A percentile compares a stretch with the other conserved stretches of the same genome.
Conservation (phyloP, 2,888 invertebrate species). For the Cantharis rustica region DNA sequence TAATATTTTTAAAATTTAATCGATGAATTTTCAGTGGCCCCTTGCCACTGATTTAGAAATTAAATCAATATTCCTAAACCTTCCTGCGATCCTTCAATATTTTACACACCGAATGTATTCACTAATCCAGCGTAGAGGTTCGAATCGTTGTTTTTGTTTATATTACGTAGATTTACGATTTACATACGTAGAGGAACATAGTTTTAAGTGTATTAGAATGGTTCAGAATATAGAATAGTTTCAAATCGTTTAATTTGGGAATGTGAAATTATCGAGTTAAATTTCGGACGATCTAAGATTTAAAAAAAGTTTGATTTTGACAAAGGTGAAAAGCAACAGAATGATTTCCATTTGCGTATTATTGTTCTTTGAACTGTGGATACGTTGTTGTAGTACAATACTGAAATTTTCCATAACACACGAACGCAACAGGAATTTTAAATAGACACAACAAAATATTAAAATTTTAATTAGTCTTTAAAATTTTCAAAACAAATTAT, state of each 20-base stretch:
- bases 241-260: neutral
- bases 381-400: neutral
- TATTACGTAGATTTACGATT: no score
- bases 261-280: neutral
- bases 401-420: neutral
- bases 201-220: no score
- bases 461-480: neutral
- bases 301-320: neutral
- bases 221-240: no score
- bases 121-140: no score
- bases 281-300: neutral
- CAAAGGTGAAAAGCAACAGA: neutral
- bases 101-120: no score
- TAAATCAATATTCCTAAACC: no score
- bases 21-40: no score
- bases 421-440: neutral
- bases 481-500: neutral
- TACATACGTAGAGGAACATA: no score
- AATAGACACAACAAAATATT: neutral
- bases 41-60: no score
- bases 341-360: neutral
- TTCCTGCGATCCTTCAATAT: no score
- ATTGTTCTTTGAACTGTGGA: neutral
- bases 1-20: no score
- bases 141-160: no score